Evolutionary conservation across 2,797 vertebrate genomes (phyloP).

Genomic region (Dryobates pubescens): DNA sequence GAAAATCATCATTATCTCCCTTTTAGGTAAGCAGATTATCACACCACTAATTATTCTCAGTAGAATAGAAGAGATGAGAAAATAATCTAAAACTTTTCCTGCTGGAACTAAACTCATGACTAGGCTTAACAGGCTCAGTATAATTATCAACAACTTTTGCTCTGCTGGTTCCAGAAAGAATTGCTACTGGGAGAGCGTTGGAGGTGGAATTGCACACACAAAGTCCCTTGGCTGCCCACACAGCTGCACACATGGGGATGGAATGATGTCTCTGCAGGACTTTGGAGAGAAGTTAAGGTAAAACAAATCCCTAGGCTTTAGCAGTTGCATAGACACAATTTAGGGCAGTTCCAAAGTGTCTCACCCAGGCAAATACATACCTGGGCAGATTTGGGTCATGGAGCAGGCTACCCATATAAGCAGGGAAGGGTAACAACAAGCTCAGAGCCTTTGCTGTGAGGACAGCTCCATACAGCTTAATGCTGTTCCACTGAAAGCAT

Average conservation of each 20-base stretch:
- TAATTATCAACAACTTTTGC: conserved; percentile 38
- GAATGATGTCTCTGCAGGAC: background rate
- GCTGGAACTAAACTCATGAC: conserved; percentile 49
- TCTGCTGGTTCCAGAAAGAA: background rate
- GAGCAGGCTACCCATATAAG: too few species aligned
- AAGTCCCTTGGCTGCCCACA: background rate
- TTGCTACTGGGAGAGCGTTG: background rate
- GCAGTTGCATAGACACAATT: background rate
- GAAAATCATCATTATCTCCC: conserved; percentile 39
- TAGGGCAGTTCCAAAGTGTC: background rate
- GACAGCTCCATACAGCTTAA: too few species aligned
- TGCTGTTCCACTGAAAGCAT: background rate
- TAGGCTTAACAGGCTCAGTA: conserved; percentile 42
- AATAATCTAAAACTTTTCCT: conserved; percentile 60
- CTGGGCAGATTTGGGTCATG: background rate
- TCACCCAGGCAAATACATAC: background rate
- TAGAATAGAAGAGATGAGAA: conserved; percentile 42
- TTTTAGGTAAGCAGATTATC: conserved; percentile 50
- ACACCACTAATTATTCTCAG: conserved; percentile 43
- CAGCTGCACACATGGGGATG: background rate
- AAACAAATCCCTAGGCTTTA: background rate
- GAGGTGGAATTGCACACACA: background rate
- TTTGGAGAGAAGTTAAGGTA: background rate
- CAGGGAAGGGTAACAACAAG: too few species aligned
- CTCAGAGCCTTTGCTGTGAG: too few species aligned